Base-by-base conservation (phyloP, 2,888 invertebrate genomes). In the Macaria notata region DNA sequence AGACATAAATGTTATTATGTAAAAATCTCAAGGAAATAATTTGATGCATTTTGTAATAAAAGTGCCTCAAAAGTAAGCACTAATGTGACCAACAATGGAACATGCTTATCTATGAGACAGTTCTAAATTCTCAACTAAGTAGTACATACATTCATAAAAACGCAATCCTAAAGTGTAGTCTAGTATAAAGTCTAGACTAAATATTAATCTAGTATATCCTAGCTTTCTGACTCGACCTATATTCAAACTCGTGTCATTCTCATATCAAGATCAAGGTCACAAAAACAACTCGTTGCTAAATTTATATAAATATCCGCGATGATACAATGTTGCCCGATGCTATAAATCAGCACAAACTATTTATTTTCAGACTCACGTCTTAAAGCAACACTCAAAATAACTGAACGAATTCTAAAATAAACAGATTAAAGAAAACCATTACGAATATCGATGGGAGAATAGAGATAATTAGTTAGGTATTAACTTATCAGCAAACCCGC, bases 301-400 rank as follows among this genome's bases (percentile, higher is more conserved):
- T 52, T 50, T 45, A 59, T 59, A 65, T 65, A 62, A 6, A 41
- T 54, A 57, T 50, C 44, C 48, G 8, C 48, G 45, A 45, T 42
- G 48, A 59, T 64, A 59, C 53, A 65, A 54, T 43, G 59, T 62
- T 62, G 58, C 62, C 53, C 41, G 54, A 39, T 36, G 7, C 43
- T 53, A 62, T 62, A 62, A 65, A 61, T 62, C 60, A 60, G 53
- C 53, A 46, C 31, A 57, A 48, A 41, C 48, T 48, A 45, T 61
- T 63, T 66, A 62, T 61, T 63, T 63, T 60, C 54, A 59, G 55
- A 45, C 52, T 45, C 60, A 55, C 58, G 54, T 59, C 62, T 62
- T 56, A 38, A 44, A 50, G 54, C 59, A 54, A 50, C 57, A 56
- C 52, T 52, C 47, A 54, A 52, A 59, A 61, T 57, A 56, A 39